Base-by-base conservation (phyloP, 2,113 vertebrate species). In the Ascaphus truei region DNA sequence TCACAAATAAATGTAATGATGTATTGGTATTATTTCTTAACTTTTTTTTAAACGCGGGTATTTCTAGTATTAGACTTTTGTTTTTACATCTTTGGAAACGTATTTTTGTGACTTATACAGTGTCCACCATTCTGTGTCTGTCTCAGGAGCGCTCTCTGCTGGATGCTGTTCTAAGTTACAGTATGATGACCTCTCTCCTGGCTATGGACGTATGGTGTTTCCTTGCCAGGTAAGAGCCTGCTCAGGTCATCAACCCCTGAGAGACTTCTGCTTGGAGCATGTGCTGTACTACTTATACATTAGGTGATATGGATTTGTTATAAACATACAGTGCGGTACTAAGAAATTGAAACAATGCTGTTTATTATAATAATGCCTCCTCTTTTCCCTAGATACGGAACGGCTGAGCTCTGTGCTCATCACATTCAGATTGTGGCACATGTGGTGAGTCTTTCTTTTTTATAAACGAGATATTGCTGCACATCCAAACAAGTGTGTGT, bases 121-220 rank as follows among this genome's bases (percentile, higher is more conserved):
- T n/a, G n/a, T n/a, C n/a, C n/a, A n/a, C n/a, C n/a, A n/a, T n/a
- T n/a, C n/a, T n/a, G n/a, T n/a, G n/a, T 69, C 73, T 36, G 41
- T 75, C 20, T 61, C 73, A 99, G 96, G 97, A 99, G 61, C 10
- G 2, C 4, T 86, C 89, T 43, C 84, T 99, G 59, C 65, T 98
- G 50, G 73, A 80, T 3, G 88, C 91, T 2, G 85, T 98, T 9
- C 86, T 98, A 29, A 81, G 93, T 76, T 48, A 88, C 22, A 92
- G 91, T 13, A 89, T 86, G 74, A 90, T 93, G 64, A 90, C 92
- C 0, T 89, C 93, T 56, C 69, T 98, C 4, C 80, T 99, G 20
- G 94, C 95, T 22, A 81, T 93, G 80, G 96, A 98, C 47, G 82
- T 87, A 0, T 99, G 96, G 97, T 98, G 96, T 76, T 98, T 99